phyloP scores from a whole-genome alignment of 2,113 vertebrate species.

The Pardalotus punctatus region DNA sequence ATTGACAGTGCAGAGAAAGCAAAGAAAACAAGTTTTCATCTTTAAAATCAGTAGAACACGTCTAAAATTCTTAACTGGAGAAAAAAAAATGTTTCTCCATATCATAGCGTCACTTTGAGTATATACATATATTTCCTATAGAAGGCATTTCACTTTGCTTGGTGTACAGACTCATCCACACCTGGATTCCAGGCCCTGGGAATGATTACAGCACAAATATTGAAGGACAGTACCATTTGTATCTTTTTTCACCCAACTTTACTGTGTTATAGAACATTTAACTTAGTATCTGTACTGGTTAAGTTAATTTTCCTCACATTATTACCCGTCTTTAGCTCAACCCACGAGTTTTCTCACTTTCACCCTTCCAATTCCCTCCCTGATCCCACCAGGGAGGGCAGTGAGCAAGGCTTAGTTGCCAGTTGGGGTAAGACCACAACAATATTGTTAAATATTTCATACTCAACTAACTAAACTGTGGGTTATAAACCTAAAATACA shows the following conservation, averaged over 20 bases:
- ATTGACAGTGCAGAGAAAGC: neutral
- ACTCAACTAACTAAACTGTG: neutral
- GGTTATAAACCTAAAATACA: neutral
- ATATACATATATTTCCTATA: neutral
- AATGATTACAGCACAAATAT: neutral
- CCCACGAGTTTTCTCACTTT: neutral
- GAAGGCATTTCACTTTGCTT: neutral
- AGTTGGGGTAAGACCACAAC: neutral
- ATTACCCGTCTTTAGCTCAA: neutral
- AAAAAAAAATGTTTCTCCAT: neutral
- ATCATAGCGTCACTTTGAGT: neutral
- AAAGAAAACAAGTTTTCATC: neutral
- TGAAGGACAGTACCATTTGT: neutral
- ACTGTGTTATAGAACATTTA: neutral
- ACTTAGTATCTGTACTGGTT: neutral
- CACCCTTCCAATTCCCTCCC: neutral
- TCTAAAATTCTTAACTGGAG: neutral
- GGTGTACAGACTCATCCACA: neutral
- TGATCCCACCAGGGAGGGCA: neutral
- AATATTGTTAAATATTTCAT: neutral
- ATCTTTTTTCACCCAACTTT: neutral
- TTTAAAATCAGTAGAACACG: neutral
- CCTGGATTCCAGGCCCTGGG: neutral
- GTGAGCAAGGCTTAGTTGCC: accelerated
- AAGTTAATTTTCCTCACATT: neutral